phyloP scores from a whole-genome alignment of 1,140 invertebrate species.

The Drosophila prosaltans region DNA sequence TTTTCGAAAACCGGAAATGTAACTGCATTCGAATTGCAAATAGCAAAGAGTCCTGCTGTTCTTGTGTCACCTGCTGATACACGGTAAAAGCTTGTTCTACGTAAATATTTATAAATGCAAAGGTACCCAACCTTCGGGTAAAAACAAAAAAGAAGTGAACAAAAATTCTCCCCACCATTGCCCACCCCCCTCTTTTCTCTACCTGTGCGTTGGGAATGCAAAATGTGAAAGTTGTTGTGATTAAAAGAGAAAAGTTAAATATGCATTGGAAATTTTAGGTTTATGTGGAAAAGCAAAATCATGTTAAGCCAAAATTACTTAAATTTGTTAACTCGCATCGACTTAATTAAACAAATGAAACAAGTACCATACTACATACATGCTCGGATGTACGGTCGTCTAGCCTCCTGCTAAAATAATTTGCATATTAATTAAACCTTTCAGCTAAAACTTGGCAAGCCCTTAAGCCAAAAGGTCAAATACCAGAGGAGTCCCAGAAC shows the following conservation, averaged over 20 bases:
- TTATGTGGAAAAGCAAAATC: conserved; percentile 3
- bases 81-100: not conserved
- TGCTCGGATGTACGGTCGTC: not conserved
- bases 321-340: conserved; percentile 14
- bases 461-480: conserved; percentile 67
- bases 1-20: conserved; percentile 77
- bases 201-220: not conserved
- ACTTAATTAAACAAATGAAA: conserved; percentile 68
- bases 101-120: conserved; percentile 6
- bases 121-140: not conserved
- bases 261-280: conserved; percentile 1
- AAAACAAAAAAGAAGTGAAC: not conserved
- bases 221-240: conserved; percentile 8
- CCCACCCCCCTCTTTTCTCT: not conserved
- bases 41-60: conserved; percentile 20
- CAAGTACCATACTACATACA: conserved; percentile 43
- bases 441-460: conserved; percentile 49
- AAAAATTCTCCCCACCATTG: too few relatives aligned
- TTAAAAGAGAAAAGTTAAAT: conserved; percentile 15
- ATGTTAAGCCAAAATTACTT: conserved; percentile 11
- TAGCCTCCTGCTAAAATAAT: conserved; percentile 50
- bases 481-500: conserved; percentile 42
- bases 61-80: conserved; percentile 15
- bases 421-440: conserved; percentile 79
- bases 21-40: conserved; percentile 70